phyloP scores from a whole-genome alignment of 1,140 invertebrate genomes.

The Caenorhabditis remanei region DNA sequence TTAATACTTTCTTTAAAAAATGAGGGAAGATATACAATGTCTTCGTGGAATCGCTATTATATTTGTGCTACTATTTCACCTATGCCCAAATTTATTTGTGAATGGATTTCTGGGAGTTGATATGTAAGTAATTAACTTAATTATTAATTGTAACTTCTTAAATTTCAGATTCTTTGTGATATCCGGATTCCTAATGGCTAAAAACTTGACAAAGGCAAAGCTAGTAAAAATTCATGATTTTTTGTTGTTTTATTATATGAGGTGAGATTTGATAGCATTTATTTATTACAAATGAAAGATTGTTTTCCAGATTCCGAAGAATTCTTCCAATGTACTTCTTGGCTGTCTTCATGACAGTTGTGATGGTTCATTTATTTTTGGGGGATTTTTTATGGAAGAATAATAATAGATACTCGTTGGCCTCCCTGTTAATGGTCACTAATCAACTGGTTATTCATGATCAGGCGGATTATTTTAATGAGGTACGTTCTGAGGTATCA shows the following conservation, averaged over 20 bases:
- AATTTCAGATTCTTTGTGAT: slow-evolving; percentile 57
- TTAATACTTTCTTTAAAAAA: not conserved
- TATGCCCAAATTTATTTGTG: slow-evolving; percentile 5
- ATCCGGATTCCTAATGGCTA: slow-evolving; percentile 54
- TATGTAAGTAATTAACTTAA: no score
- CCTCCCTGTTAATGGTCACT: slow-evolving; percentile 29
- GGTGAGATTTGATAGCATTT: no score
- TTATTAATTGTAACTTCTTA: no score
- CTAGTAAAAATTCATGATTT: slow-evolving; percentile 30
- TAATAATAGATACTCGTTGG: slow-evolving; percentile 27
- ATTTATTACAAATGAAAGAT: not conserved
- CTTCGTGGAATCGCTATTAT: slow-evolving; percentile 45
- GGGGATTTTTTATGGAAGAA: not conserved
- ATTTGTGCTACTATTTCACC: slow-evolving; percentile 38
- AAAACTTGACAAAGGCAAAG: not conserved
- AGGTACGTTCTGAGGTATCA: no score
- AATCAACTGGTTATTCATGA: slow-evolving; percentile 48
- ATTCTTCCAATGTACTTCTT: slow-evolving; percentile 54
- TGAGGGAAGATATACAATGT: slow-evolving; percentile 45
- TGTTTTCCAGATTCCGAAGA: not conserved
- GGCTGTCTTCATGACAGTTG: slow-evolving; percentile 1
- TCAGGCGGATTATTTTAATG: slow-evolving; percentile 28
- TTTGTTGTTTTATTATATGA: slow-evolving; percentile 38
- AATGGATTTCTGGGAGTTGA: slow-evolving; percentile 58
- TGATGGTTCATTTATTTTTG: slow-evolving; percentile 9